Evolutionary conservation across 1,140 invertebrate genomes (phyloP).

Genomic region (Nasonia vitripennis): DNA sequence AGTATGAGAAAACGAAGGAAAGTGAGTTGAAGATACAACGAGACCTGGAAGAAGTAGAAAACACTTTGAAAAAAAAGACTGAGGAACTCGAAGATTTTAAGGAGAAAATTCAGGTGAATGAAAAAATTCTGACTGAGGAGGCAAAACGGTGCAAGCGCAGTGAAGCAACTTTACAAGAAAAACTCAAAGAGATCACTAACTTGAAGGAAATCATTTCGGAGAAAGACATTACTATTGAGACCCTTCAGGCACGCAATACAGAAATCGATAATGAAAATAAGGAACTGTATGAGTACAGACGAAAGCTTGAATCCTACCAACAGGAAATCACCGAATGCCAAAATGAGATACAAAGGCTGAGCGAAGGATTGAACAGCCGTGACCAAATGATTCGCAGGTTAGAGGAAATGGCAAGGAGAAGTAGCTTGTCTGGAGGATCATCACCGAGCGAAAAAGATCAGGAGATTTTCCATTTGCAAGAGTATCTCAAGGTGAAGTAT

Average conservation of each 20-base stretch:
- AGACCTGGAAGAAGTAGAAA: constrained; percentile 76
- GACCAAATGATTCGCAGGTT: constrained; percentile 64
- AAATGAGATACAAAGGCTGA: constrained; percentile 64
- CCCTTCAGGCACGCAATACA: constrained; percentile 64
- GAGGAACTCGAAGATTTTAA: constrained; percentile 77
- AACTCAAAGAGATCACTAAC: constrained; percentile 62
- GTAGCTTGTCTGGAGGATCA: constrained; percentile 59
- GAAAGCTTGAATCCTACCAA: constrained; percentile 59
- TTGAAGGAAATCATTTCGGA: constrained; percentile 63
- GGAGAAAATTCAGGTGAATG: constrained; percentile 74
- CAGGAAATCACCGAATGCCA: constrained; percentile 60
- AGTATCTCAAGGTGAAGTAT: constrained; percentile 69
- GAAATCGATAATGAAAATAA: constrained; percentile 67
- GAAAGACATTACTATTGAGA: constrained; percentile 67
- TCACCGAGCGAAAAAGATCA: constrained; percentile 70
- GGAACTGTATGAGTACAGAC: constrained; percentile 63
- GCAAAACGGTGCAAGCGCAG: constrained; percentile 18
- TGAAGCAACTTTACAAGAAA: constrained; percentile 57
- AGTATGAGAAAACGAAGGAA: constrained; percentile 74
- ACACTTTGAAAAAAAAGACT: constrained; percentile 75
- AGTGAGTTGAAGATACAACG: constrained; percentile 77
- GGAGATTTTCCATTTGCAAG: constrained; percentile 77
- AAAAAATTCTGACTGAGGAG: constrained; percentile 78
- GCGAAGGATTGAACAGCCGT: constrained; percentile 64
- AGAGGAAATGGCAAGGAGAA: constrained; percentile 66